Percentiles rank a stretch among this genome's conserved stretches.
Evolutionary conservation across 2,113 vertebrate species (phyloP).

Genomic region (Tenrec ecaudatus): DNA sequence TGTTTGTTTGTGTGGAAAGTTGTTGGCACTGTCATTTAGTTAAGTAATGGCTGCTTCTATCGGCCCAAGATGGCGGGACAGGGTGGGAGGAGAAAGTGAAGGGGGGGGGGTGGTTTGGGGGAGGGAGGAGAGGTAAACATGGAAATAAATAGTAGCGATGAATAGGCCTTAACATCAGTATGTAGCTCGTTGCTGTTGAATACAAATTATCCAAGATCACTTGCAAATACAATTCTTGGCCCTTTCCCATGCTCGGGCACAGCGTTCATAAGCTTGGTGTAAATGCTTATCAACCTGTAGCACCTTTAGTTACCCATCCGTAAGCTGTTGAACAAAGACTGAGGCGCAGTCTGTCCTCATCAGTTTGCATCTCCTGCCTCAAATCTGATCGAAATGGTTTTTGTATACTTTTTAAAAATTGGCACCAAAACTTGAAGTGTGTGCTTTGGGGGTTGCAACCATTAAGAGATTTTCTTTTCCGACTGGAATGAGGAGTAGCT

Average conservation of each 20-base stretch:
- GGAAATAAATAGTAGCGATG: constrained; percentile 84
- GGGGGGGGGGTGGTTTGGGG: constrained; percentile 65
- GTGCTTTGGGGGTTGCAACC: constrained; percentile 4
- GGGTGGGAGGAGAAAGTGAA: constrained; percentile 86
- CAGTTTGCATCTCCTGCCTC: constrained; percentile 53
- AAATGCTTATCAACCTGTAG: constrained; percentile 88
- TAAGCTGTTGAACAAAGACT: constrained; percentile 85
- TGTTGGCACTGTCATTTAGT: constrained; percentile 89
- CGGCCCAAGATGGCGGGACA: constrained; percentile 94
- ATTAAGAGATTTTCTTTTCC: constrained; percentile 63
- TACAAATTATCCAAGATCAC: constrained; percentile 31
- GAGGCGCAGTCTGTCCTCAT: constrained; percentile 60
- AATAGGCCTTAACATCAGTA: constrained; percentile 52
- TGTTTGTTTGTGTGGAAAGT: constrained; percentile 85
- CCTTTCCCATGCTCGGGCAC: constrained; percentile 67
- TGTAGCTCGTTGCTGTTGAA: constrained; percentile 9
- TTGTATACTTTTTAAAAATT: constrained; percentile 22
- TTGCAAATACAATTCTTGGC: constrained; percentile 55
- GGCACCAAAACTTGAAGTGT: constrained; percentile 36
- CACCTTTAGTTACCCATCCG: constrained; percentile 80
- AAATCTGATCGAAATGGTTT: not conserved
- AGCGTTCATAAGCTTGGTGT: constrained; percentile 62
- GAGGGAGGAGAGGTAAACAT: constrained; percentile 86
- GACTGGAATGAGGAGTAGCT: constrained; percentile 54
- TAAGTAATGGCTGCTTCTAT: constrained; percentile 93